phyloP scores from a whole-genome alignment of 2,797 vertebrate species.

The Cryptoprocta ferox region DNA sequence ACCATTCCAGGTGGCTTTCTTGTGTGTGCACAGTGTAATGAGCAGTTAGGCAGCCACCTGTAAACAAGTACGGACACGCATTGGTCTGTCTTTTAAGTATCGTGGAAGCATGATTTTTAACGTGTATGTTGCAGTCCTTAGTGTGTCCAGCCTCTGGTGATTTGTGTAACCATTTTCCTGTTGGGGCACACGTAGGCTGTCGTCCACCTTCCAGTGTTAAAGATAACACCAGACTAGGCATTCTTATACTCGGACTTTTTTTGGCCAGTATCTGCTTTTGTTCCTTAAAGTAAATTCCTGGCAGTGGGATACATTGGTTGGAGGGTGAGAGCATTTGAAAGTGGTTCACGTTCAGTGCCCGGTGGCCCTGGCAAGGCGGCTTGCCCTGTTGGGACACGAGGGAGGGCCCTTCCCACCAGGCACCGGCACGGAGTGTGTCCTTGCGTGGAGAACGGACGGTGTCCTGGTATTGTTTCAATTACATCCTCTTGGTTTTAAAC shows the following conservation, averaged over 20 bases:
- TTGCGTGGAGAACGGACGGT: background rate
- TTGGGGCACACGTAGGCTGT: background rate
- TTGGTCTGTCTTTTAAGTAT: background rate
- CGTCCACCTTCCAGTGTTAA: background rate
- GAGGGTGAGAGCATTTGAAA: background rate
- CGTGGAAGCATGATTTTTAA: background rate
- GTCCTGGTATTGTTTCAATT: background rate
- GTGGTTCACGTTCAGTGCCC: accelerated
- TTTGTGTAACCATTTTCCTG: background rate
- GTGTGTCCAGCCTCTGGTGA: background rate
- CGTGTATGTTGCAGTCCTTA: accelerated
- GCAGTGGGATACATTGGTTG: no score
- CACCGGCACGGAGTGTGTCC: background rate
- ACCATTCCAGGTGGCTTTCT: background rate
- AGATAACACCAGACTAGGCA: background rate
- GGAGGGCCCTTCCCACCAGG: background rate
- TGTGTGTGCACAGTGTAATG: background rate
- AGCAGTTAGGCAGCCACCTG: background rate
- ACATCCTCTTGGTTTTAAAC: background rate
- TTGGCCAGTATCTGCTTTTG: background rate
- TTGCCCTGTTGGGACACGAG: background rate
- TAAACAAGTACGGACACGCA: accelerated
- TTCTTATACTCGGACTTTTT: background rate
- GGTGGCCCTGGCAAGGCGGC: background rate
- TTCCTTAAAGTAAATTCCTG: background rate